phyloP scores from a whole-genome alignment of 2,888 invertebrate genomes.

The Drosophila quinaria region DNA sequence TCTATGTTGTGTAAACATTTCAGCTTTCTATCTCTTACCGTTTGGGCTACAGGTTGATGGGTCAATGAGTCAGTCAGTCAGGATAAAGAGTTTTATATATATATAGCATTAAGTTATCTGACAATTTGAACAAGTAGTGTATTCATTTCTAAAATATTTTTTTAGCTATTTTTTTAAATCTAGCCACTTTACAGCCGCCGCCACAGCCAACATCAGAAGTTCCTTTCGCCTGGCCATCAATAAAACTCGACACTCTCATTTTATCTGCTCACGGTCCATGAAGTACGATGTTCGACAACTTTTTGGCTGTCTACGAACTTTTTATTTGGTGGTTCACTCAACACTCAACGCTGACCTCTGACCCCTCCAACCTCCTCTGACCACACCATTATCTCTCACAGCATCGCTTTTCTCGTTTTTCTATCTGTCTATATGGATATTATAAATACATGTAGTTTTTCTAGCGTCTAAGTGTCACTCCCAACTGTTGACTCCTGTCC shows the following conservation, averaged over 20 bases:
- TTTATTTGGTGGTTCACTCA: conserved; percentile 20
- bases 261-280: conserved; percentile 45
- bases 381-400: background rate
- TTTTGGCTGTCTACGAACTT: conserved; percentile 51
- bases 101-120: too few relatives aligned
- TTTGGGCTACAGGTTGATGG: too few relatives aligned
- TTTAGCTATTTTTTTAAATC: background rate
- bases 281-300: conserved; percentile 36
- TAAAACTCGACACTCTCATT: conserved; percentile 62
- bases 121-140: background rate
- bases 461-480: conserved; percentile 39
- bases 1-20: too few relatives aligned
- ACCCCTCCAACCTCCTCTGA: background rate
- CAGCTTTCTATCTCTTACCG: too few relatives aligned
- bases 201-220: background rate
- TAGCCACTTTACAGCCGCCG: background rate
- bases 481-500: conserved; percentile 58
- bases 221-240: conserved; percentile 57
- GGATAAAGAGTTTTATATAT: too few relatives aligned
- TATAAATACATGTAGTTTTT: conserved; percentile 32
- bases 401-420: conserved; percentile 4
- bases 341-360: conserved; percentile 10
- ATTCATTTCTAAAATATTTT: too few relatives aligned
- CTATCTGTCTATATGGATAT: conserved; percentile 6
- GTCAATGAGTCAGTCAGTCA: too few relatives aligned